Evolutionary conservation across 2,888 invertebrate species (phyloP), one percentile per base, ranked within the genome.

Genomic region (Tenthredo scrophulariae): DNA sequence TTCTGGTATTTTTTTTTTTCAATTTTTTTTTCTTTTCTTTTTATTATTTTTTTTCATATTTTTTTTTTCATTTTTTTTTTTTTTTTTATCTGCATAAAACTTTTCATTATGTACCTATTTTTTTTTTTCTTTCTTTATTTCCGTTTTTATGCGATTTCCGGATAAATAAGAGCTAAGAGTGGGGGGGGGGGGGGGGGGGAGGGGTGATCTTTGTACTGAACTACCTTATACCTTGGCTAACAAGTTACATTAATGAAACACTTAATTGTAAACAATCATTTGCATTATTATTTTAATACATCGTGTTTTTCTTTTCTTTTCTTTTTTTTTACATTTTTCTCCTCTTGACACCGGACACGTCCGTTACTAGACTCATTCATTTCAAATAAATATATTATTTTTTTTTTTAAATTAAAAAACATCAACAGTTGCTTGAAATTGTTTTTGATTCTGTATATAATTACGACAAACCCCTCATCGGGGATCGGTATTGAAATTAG

Each of bases 231-330:
- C 50, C 83, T 83, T 70, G 43, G 65, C 67, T 83, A 83, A 62
- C 33, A 33, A 83, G 46, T 83, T 67, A 70, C 50, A 83, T 50
- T 65, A 83, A 83, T 65, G 46, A 83, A 83, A 70, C 70, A 83
- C 83, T 83, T 83, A 67, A 83, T 80, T 58, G 67, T 83, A 83
- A 70, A 67, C 70, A 83, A 83, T 83, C 26, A 83, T 83, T 67
- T 70, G 65, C 67, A 83, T 83, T 83, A 80, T 62, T 65, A 70
- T 83, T 83, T 83, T 83, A 83, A 67, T 83, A 83, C 83, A 83
- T 83, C 46, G n/a, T 46, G 9, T 74, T 43, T 22, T 74, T 37
- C 7, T 72, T 3, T 74, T 43, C 0, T 13, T 43, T 43, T 43
- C 22, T 7, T 70, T 37, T 9, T n/a, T 37, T 62, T 75, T 83